These are phyloP conservation scores for Colletes latitarsis DNA, from an alignment of 1,140 invertebrate genomes.

Conservation along the genomic window DNA sequence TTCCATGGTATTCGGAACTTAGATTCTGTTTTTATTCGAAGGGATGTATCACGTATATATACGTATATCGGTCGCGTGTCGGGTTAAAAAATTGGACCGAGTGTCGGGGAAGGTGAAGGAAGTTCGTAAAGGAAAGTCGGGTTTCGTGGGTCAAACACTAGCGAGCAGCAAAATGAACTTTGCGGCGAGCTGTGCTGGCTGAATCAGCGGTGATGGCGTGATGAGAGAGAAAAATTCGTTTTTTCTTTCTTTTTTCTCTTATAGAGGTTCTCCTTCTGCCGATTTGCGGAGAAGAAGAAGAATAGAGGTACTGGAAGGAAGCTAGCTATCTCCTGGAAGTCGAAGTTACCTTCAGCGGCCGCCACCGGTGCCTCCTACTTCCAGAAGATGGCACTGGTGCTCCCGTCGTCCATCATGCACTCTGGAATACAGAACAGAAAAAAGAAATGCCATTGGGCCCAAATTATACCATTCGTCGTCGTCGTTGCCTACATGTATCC, in stretches of 20 bases:
- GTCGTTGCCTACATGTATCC: conserved; percentile 56
- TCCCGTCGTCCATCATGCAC: conserved; percentile 83
- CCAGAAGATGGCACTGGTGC: conserved; percentile 84
- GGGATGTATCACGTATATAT: not conserved
- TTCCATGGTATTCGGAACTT: conserved; percentile 31
- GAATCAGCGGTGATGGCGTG: conserved; percentile 78
- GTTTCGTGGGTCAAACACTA: conserved; percentile 72
- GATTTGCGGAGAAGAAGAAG: conserved; percentile 72
- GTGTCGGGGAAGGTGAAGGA: conserved; percentile 15
- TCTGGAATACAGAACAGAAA: conserved; percentile 85
- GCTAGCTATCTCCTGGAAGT: conserved; percentile 84
- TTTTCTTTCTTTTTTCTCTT: conserved; percentile 58
- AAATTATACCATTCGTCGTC: conserved; percentile 57
- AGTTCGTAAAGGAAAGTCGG: conserved; percentile 50
- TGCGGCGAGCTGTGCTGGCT: conserved; percentile 78
- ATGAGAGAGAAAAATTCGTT: conserved; percentile 71
- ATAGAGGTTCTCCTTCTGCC: conserved; percentile 61
- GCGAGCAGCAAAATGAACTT: conserved; percentile 79
- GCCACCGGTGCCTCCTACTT: conserved; percentile 84
- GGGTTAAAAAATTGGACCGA: conserved; percentile 49
- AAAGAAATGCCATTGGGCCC: conserved; percentile 77
- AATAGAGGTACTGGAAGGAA: conserved; percentile 75
- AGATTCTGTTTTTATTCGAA: conserved; percentile 26
- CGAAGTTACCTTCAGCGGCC: conserved; percentile 83
- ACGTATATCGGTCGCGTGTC: conserved; percentile 44